Evolutionary conservation across 2,888 invertebrate species (phyloP).

Genomic region (Acronicta aceris): DNA sequence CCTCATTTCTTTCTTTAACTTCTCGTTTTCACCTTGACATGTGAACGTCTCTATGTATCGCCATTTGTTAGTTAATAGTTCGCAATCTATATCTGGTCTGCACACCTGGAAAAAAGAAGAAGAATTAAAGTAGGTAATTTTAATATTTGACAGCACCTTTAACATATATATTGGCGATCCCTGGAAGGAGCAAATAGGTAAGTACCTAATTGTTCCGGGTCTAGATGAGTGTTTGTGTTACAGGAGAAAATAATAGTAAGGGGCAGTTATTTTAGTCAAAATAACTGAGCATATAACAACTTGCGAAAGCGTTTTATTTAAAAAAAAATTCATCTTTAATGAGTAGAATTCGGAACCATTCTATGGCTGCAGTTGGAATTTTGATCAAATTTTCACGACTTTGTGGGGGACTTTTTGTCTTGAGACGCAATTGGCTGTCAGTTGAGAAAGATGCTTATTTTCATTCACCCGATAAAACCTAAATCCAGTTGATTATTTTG

Average conservation of each 20-base stretch:
- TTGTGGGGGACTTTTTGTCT: not conserved
- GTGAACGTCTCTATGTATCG: constrained; percentile 92
- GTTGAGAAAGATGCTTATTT: constrained; percentile 9
- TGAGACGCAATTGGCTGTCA: not conserved
- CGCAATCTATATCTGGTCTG: constrained; percentile 92
- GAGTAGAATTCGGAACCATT: no score
- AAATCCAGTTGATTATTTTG: constrained; percentile 21
- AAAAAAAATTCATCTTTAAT: no score
- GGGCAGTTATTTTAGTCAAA: no score
- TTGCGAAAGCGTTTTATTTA: no score
- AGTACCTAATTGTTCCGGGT: no score
- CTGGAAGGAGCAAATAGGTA: no score
- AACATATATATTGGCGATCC: no score
- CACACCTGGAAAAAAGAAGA: constrained; percentile 90
- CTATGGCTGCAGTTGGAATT: no score
- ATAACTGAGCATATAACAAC: no score
- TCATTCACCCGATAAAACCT: constrained; percentile 15
- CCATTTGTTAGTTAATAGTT: constrained; percentile 87
- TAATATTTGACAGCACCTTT: not conserved
- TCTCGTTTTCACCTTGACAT: constrained; percentile 87
- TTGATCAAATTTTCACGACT: no score
- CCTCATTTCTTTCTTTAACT: constrained; percentile 92
- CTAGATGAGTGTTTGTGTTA: no score
- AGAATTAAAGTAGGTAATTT: not conserved
- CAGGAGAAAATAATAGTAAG: no score